Percentiles rank a stretch among this genome's conserved stretches.
Conservation (phyloP, 2,113 vertebrate species). For the Laterallus jamaicensis region DNA sequence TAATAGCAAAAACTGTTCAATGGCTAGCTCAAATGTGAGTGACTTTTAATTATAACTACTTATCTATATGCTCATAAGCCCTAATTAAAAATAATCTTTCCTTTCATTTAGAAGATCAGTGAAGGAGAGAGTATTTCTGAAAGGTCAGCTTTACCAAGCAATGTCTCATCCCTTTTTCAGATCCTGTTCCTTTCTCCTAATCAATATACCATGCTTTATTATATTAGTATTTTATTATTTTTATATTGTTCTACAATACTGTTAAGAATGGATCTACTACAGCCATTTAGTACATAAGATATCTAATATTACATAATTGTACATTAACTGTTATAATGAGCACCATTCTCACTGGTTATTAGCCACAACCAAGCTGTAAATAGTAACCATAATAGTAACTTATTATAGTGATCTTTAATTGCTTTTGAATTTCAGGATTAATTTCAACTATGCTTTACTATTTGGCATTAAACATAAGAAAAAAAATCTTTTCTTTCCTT, state of each 20-base stretch:
- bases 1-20: background rate
- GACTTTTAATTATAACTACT: background rate
- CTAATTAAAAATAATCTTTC: slow-evolving; percentile 28
- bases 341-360: background rate
- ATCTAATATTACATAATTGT: background rate
- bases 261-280: background rate
- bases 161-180: background rate
- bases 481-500: background rate
- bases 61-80: background rate
- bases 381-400: background rate
- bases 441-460: slow-evolving; percentile 21
- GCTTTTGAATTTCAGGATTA: background rate
- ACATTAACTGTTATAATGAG: background rate
- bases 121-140: background rate
- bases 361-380: slow-evolving; percentile 8
- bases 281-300: background rate
- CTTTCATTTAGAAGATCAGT: background rate
- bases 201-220: background rate
- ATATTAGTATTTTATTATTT: background rate
- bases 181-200: background rate
- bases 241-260: background rate
- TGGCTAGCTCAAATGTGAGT: background rate
- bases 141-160: background rate
- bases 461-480: background rate
- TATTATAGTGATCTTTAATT: background rate